phyloP scores from a whole-genome alignment of 2,113 vertebrate genomes.

The Mus musculus region GRCm39 chr3:124535001-124535500 shows the following conservation, averaged over 20 bases:
- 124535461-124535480: constrained; percentile 3
- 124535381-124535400: background rate
- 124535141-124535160: background rate
- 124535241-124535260: background rate
- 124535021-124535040: background rate
- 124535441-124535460: background rate
- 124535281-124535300: background rate
- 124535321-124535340: background rate
- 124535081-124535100: background rate
- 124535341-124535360: background rate
- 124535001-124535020: background rate
- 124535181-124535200: background rate
- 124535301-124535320: background rate
- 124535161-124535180: background rate
- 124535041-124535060: background rate
- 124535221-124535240: background rate
- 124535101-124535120: background rate
- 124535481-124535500: background rate
- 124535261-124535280: background rate
- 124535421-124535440: background rate
- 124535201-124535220: background rate
- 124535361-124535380: background rate
- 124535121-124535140: background rate
- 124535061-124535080: background rate
- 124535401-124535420: background rate